Evolutionary conservation across 1,140 invertebrate genomes (phyloP), one percentile per base, ranked within the genome.

Genomic region (Brachionus manjavacas): DNA sequence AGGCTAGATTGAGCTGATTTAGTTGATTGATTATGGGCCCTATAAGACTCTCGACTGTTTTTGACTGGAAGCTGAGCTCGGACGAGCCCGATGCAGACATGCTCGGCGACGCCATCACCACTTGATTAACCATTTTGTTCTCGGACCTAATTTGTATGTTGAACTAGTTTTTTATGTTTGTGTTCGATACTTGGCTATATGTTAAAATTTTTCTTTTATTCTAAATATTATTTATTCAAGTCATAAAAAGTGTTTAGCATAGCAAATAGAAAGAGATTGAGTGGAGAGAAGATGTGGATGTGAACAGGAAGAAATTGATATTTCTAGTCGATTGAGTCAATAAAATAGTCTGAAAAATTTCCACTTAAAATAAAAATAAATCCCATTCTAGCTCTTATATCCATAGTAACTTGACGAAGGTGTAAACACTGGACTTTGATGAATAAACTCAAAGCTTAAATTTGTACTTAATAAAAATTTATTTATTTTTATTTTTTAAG

Each of bases 51-150:
- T 81, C 79, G 12, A 81, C 79, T 81, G 79, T 81, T 39, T 68
- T 68, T 3, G 79, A 64, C 41, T 64, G 79, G 35, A 20, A 81
- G 60, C 35, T 64, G 12, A 64, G 31, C 23, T 76, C 72, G 41
- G 39, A 49, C 46, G 41, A 76, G 46, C 68, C 68, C 16, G 68
- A 72, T 41, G 68, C 41, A 6, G 68, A 72, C 16, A 72, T 41
- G 16, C 11, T 72, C 1, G 68, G 68, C 35, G 68, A 72, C n/a
- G 16, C 11, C 28, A 72, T 72, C 7, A 72, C 7, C 20, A 35
- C 68, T 72, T 72, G 68, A 72, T 72, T 72, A 3, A 72, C 68
- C 68, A 72, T 72, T 41, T 72, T 72, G 16, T 60, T 4, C 52
- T 60, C 52, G 52, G 52, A 60, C 52, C 20, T 60, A 55, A 55